A percentile compares a stretch with the other conserved stretches of the same genome.
Conservation (phyloP, 2,113 vertebrate genomes). For the Halichoerus grypus region DNA sequence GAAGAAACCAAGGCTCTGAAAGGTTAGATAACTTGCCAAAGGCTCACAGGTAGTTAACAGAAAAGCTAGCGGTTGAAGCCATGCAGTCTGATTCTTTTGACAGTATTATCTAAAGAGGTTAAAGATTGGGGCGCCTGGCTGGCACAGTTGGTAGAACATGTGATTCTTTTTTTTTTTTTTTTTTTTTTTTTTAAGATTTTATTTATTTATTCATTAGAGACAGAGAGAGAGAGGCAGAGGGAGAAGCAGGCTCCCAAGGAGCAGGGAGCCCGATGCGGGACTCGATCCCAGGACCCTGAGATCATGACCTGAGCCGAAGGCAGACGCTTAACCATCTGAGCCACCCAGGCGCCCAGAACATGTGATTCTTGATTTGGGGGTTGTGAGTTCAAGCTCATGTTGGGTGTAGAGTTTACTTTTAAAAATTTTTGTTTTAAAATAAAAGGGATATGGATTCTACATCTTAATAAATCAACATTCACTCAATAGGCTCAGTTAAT, state of each 20-base stretch:
- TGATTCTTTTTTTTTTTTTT: too few species aligned
- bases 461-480: conserved; percentile 6
- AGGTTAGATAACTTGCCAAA: background rate
- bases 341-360: too few species aligned
- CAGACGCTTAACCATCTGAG: too few species aligned
- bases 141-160: background rate
- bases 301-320: too few species aligned
- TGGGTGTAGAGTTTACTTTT: background rate
- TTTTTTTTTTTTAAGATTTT: too few species aligned
- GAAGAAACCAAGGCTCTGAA: conserved; percentile 26
- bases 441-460: background rate
- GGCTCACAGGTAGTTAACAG: conserved; percentile 40
- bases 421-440: background rate
- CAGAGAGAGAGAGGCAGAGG: too few species aligned
- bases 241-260: too few species aligned
- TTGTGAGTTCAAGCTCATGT: background rate
- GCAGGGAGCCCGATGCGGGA: too few species aligned
- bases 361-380: background rate
- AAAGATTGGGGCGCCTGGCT: background rate
- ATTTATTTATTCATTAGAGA: too few species aligned
- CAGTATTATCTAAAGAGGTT: conserved; percentile 39
- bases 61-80: background rate
- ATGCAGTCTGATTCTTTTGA: conserved; percentile 1
- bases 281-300: too few species aligned
- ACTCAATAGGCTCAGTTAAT: background rate